A percentile compares a stretch with the other conserved stretches of the same genome.
phyloP scores from a whole-genome alignment of 2,113 vertebrate genomes.

The Notarius quadriscutis region DNA sequence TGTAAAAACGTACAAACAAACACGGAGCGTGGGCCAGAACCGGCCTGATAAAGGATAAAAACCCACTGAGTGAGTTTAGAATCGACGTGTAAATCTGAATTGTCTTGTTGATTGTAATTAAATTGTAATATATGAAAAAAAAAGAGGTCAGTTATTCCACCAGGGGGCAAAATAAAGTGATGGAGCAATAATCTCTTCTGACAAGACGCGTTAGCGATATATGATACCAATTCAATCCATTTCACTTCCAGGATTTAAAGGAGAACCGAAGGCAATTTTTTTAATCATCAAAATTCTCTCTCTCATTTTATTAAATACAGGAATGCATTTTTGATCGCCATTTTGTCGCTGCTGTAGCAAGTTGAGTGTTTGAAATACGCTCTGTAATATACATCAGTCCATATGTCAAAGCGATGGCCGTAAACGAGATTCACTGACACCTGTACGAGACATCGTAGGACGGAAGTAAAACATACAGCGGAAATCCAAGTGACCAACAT shows the following conservation, averaged over 20 bases:
- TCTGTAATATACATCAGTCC: too few relatives aligned
- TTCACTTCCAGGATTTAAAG: not conserved
- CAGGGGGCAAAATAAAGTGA: not conserved
- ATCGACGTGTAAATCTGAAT: not conserved
- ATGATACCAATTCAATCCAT: not conserved
- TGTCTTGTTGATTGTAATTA: not conserved
- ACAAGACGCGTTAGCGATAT: not conserved
- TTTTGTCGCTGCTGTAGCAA: too few relatives aligned
- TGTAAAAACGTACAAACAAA: not conserved
- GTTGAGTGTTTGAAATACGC: too few relatives aligned
- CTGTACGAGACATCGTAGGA: too few relatives aligned
- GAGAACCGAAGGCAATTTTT: too few relatives aligned
- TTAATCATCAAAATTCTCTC: too few relatives aligned
- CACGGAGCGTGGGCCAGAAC: not conserved
- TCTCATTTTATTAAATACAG: too few relatives aligned
- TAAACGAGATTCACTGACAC: too few relatives aligned
- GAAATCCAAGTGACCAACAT: too few relatives aligned
- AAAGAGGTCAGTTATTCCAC: not conserved
- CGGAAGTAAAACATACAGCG: too few relatives aligned
- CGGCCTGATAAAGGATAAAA: not conserved
- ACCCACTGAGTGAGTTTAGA: not conserved
- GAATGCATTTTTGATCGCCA: too few relatives aligned
- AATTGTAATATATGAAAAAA: not conserved
- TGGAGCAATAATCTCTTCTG: not conserved
- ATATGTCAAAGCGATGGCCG: too few relatives aligned